Evolutionary conservation across 2,797 vertebrate genomes (phyloP).

Genomic region (Spondyliosoma cantharus): DNA sequence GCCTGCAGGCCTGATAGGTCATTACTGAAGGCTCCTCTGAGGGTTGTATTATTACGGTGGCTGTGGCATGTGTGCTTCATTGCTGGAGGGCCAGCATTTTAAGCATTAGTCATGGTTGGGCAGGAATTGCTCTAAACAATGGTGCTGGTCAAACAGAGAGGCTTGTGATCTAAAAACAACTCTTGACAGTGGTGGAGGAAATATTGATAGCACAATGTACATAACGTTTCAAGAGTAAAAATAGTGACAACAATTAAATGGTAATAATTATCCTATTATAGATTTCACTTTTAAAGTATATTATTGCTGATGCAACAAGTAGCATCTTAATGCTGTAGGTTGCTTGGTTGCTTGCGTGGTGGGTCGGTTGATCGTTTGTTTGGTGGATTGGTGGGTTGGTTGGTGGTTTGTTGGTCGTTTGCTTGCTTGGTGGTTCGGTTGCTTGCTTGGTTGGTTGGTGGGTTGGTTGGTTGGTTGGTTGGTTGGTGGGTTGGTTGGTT

Average conservation of each 20-base stretch:
- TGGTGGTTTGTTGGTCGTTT: no score
- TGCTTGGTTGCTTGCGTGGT: no score
- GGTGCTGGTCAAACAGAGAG: conserved; percentile 8
- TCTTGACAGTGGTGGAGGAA: conserved; percentile 4
- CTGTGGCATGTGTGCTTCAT: conserved; percentile 41
- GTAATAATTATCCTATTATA: neutral
- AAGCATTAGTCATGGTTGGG: conserved; percentile 36
- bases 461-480: no score
- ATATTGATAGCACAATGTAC: neutral
- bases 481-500: no score
- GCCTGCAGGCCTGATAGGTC: conserved; percentile 56
- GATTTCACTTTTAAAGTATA: neutral
- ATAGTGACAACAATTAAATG: neutral
- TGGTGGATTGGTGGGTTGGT: no score
- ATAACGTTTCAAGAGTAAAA: neutral
- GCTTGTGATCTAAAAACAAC: conserved; percentile 11
- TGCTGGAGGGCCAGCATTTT: conserved; percentile 51
- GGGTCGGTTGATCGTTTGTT: no score
- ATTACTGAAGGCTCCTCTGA: conserved; percentile 61
- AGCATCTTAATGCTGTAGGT: no score
- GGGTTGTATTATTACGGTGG: conserved; percentile 44
- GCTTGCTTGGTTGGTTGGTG: no score
- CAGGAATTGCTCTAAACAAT: conserved; percentile 35
- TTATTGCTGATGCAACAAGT: no score
- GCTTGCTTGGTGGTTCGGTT: no score